Evolutionary conservation across 2,888 invertebrate genomes (phyloP), one percentile per base, ranked within the genome.

Genomic region (Sarcophaga rosellei): DNA sequence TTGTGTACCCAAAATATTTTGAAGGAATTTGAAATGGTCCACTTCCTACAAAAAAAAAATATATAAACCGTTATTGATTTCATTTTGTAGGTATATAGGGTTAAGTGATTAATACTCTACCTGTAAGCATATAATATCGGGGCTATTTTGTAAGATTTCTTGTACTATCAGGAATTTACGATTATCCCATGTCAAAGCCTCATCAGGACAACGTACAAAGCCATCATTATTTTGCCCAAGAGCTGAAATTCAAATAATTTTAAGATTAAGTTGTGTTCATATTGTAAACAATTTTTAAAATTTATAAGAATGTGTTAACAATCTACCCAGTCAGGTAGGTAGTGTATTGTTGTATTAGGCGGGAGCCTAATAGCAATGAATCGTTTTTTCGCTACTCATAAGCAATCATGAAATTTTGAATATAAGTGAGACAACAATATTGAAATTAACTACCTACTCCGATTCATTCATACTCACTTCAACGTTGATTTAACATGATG

Each of bases 61-160:
- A 65, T 3, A 85, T 44, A 53, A 44, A 77, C 1, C 53, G 5
- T 15, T 15, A 53, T 15, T 17, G 15, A 53, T 17, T 15, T 11
- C 2, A 3, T 47, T 53, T 17, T 53, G 53, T 15, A 3, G 15
- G 12, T 1, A 35, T 35, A 35, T 35, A 35, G 35, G 35, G 2
- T 35, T 1, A 3, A 62, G 47, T 5, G 44, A 12, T 35, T 35
- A 0, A 44, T n/a, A 78, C 47, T 17, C 45, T 93, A 95, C 95
- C 94, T 96, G 96, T 88, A 96, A 93, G 91, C 96, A 96, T 79
- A 96, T 94, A 76, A 97, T 94, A 91, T 96, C 96, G 5, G 96
- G 96, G 89, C 94, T 94, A 89, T 95, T 95, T 85, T 94, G 94
- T 23, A 96, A 91, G 72, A 97, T 95, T 93, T 96, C 96, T 92